Conservation (phyloP, 2,888 invertebrate genomes). For the Drosophila eohydei region DNA sequence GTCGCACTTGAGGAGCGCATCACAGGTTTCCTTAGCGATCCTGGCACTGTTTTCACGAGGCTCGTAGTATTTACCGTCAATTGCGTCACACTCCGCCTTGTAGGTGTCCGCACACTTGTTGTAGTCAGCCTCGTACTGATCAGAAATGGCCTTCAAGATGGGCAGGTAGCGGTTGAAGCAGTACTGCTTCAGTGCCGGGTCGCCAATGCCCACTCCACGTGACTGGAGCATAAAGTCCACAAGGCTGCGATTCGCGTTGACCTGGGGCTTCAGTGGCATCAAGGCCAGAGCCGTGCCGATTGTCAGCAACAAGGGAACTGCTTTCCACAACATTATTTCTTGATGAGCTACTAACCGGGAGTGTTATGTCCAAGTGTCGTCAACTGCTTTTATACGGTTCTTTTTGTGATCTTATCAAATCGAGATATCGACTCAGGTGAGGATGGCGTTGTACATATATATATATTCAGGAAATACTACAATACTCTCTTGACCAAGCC, state of each 20-base stretch:
- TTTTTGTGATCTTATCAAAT: constrained; percentile 7
- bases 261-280: constrained; percentile 10
- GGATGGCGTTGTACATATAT: neutral
- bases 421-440: neutral
- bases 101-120: constrained; percentile 16
- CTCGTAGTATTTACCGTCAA: neutral
- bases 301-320: constrained; percentile 32
- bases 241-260: constrained; percentile 20
- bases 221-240: constrained; percentile 40
- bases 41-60: constrained; percentile 2
- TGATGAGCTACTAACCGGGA: constrained; percentile 13
- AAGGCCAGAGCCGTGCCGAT: constrained; percentile 29
- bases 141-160: constrained; percentile 23
- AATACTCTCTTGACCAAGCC: neutral
- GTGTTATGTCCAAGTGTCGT: constrained; percentile 4
- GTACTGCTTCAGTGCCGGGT: constrained; percentile 19
- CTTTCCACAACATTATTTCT: constrained; percentile 47
- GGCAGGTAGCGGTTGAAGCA: constrained; percentile 48
- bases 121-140: constrained; percentile 19
- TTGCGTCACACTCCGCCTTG: neutral
- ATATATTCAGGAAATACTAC: constrained; percentile 1
- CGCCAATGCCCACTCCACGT: neutral
- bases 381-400: constrained; percentile 15
- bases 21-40: constrained; percentile 20
- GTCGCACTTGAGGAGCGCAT: constrained; percentile 22